phyloP scores from a whole-genome alignment of 2,888 invertebrate species.

The Phragmatobia fuliginosa region DNA sequence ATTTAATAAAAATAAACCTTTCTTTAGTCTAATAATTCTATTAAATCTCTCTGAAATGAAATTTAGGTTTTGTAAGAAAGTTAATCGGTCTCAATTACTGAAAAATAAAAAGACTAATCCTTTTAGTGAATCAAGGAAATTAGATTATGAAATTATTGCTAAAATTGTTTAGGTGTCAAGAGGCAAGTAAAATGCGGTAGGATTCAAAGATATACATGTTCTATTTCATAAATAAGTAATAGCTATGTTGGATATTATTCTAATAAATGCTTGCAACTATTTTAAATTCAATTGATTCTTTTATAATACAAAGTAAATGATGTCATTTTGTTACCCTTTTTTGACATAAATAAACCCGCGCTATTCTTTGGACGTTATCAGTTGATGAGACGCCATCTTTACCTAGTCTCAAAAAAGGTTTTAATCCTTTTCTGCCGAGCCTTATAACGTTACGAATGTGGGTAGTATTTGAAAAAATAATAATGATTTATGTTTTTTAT shows the following conservation, averaged over 20 bases:
- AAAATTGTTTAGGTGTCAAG: conserved; percentile 28
- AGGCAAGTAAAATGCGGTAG: conserved; percentile 30
- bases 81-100: conserved; percentile 30
- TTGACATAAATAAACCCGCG: background rate
- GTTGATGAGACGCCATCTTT: background rate
- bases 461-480: background rate
- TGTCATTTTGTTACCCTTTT: background rate
- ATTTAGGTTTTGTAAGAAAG: conserved; percentile 8
- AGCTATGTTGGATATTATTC: conserved; percentile 6
- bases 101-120: conserved; percentile 31
- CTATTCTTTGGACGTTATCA: background rate
- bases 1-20: conserved; percentile 39
- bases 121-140: conserved; percentile 43
- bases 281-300: background rate
- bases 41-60: conserved; percentile 25
- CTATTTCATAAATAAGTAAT: conserved; percentile 39
- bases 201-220: conserved; percentile 28
- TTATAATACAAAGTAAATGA: background rate
- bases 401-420: background rate
- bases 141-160: conserved; percentile 50
- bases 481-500: background rate
- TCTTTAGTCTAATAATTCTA: conserved; percentile 23
- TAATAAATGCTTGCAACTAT: conserved; percentile 12
- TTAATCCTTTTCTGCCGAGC: background rate
- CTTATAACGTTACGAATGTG: background rate